Percentiles rank a stretch among this genome's conserved stretches.
These are phyloP conservation scores for Perca fluviatilis DNA, from an alignment of 2,113 vertebrate species.

Conservation along the genomic window DNA sequence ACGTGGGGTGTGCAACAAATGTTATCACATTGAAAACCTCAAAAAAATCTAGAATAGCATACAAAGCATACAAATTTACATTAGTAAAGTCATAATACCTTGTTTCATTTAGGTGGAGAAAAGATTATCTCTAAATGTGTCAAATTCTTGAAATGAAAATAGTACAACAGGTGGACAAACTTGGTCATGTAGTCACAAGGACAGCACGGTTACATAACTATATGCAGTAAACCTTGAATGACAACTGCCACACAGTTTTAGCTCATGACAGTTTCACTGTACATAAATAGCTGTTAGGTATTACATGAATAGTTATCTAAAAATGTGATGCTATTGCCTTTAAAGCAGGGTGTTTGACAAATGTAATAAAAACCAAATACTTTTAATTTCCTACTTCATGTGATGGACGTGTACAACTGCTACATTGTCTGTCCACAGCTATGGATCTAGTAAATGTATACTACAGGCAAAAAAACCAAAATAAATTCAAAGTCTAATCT, in stretches of 20 bases:
- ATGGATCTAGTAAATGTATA: background rate
- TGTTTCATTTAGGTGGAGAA: background rate
- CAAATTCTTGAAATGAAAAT: background rate
- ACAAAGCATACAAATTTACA: background rate
- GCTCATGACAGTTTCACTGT: conserved; percentile 28
- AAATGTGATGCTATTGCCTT: background rate
- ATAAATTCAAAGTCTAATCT: background rate
- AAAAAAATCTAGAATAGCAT: background rate
- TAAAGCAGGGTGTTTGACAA: background rate
- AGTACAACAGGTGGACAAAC: conserved; percentile 24
- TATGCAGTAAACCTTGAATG: conserved; percentile 2
- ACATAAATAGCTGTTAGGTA: conserved; percentile 41
- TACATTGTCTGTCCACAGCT: background rate
- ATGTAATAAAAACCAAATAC: background rate
- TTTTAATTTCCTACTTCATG: background rate
- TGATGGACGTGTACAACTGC: background rate
- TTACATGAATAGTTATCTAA: conserved; percentile 16
- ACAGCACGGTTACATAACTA: conserved; percentile 10
- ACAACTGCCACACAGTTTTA: conserved; percentile 59
- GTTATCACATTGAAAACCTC: background rate
- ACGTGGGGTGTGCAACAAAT: background rate
- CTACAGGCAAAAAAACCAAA: background rate
- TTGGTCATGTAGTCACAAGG: background rate
- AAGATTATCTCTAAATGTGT: background rate
- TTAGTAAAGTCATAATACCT: background rate